Conservation (phyloP, 2,888 invertebrate genomes). For the Lochmaea capreae region DNA sequence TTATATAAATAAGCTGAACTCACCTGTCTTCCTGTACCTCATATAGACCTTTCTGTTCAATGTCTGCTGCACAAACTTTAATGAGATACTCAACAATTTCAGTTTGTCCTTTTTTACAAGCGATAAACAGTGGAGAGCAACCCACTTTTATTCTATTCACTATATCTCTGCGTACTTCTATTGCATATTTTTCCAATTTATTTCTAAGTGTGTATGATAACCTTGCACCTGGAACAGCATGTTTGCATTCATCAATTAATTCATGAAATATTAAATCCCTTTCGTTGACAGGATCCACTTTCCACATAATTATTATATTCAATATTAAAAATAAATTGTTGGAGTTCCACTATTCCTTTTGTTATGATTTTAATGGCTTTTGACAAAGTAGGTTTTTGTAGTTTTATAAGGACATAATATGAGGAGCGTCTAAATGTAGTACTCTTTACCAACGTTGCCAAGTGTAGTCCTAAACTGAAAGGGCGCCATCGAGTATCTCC, state of each 20-base stretch:
- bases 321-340: slow-evolving; percentile 1
- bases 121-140: slow-evolving; percentile 85
- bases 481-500: no score
- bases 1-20: slow-evolving; percentile 16
- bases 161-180: slow-evolving; percentile 74
- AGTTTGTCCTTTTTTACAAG: slow-evolving; percentile 81
- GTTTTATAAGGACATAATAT: background rate
- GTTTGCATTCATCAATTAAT: slow-evolving; percentile 75
- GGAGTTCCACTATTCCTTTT: slow-evolving; percentile 9
- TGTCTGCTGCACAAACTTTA: slow-evolving; percentile 82
- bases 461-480: no score
- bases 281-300: slow-evolving; percentile 59
- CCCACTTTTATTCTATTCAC: slow-evolving; percentile 78
- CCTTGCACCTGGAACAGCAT: slow-evolving; percentile 76
- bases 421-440: no score
- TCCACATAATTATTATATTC: slow-evolving; percentile 56
- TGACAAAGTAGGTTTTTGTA: background rate
- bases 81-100: slow-evolving; percentile 89
- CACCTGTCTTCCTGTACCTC: slow-evolving; percentile 85
- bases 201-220: slow-evolving; percentile 69
- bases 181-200: slow-evolving; percentile 71
- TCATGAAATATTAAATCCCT: slow-evolving; percentile 71
- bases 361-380: slow-evolving; percentile 28
- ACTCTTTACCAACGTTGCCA: no score
- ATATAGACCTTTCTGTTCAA: slow-evolving; percentile 87